Evolutionary conservation across 2,888 invertebrate species (phyloP), one percentile per base, ranked within the genome.

Genomic region (Dioctria rufipes): DNA sequence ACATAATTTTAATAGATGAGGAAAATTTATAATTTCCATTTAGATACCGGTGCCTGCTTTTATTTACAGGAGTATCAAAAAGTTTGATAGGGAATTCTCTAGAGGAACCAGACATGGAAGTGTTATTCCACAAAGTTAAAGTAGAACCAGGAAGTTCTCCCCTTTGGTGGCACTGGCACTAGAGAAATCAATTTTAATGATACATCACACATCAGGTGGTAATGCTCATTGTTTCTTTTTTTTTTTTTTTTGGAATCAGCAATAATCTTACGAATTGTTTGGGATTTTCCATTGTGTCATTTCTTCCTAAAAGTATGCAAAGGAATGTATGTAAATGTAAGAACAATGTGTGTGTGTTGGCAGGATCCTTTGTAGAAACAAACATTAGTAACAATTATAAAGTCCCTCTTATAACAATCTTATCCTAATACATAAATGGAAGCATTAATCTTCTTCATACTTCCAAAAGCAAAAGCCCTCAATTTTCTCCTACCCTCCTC

Each of bases 1-100:
- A 69, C 69, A 69, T 69, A 69, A 69, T 69, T 69, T 69, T 69
- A 69, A 69, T 69, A 69, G 69, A n/a, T 51, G 49, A 49, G 69
- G 51, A 69, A 46, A 69, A 54, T 54, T 54, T 54, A 8, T 54
- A 54, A 54, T 54, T 54, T 54, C 11, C 6, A 54, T 54, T n/a
- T 11, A 54, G 11, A n/a, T 11, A 8, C 5, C 8, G n/a, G 11
- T 54, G 54, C 4, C 54, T 54, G 54, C 25, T 25, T 25, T 25
- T 54, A n/a, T 54, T 54, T 54, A 54, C 54, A 54, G 54, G 54
- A n/a, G 54, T 11, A 54, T 54, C 54, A 54, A 54, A 54, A 54
- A 54, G 54, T 54, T n/a, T 8, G 11, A 4, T 54, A 3, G 54
- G 11, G 54, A 54, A 11, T 11, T 11, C 54, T 11, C 54, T n/a